Evolutionary conservation across 2,888 invertebrate species (phyloP), one percentile per base, ranked within the genome.

Genomic region (Cephus rjabovi): DNA sequence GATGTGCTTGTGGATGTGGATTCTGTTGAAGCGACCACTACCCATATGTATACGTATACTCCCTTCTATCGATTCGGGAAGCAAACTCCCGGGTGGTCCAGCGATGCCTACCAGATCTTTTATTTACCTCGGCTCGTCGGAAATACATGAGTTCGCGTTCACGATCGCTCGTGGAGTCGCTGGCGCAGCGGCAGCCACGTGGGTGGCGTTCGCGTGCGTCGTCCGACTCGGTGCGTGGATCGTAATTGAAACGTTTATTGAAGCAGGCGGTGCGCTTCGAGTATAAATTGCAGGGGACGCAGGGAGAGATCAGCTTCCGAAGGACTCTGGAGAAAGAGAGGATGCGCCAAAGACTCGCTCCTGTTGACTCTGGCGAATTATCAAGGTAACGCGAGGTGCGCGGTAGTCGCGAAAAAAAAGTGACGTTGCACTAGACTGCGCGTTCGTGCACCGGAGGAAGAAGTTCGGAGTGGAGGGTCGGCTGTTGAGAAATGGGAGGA

Each of bases 211-310:
- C 88, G 87, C 88, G 87, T 88, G 87, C 86, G 70, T 70, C 70
- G 4, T 15, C 83, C 83, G 84, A 79, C 82, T 86, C 87, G 86
- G 87, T 87, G 84, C 83, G 85, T 86, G 56, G 56, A 56, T 86
- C 87, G 86, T 88, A 88, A 88, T 88, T 88, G 88, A 88, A 87
- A 88, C 86, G 88, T 88, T 88, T 87, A 86, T 87, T 85, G 85
- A 74, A 79, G 79, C 56, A 56, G 56, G 56, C 82, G 82, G 33
- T 74, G 6, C 23, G 6, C 34, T 15, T 6, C 9, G 37, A 12
- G 31, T 30, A 74, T 34, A 56, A 56, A 56, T 56, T 56, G 56
- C 56, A 56, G 56, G 2, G 23, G 56, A 56, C 56, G 56, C 56
- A 23, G 9, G 23, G 56, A 56, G 56, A 56, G 56, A 23, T 56